Conservation (phyloP, 2,113 vertebrate species). For the Delphinus delphis region DNA sequence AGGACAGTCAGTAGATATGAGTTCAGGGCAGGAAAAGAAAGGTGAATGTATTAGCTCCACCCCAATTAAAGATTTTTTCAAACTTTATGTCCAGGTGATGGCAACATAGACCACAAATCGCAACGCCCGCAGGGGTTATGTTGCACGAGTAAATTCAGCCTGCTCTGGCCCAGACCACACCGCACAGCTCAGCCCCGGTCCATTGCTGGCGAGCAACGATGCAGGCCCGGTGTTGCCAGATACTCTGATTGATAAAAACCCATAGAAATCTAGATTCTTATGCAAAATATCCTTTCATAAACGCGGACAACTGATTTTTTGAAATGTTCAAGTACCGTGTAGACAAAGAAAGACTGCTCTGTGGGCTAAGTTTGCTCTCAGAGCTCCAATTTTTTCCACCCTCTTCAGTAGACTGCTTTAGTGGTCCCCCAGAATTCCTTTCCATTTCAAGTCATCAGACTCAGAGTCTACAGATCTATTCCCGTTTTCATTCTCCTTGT, state of each 20-base stretch:
- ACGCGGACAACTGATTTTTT: neutral
- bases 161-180: rapidly evolving
- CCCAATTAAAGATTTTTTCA: neutral
- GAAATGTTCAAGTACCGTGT: neutral
- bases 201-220: neutral
- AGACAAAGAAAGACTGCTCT: neutral
- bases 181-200: neutral
- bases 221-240: neutral
- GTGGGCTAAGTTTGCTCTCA: neutral
- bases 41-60: neutral
- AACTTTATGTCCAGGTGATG: neutral
- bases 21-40: neutral
- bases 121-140: rapidly evolving
- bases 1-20: neutral
- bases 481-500: neutral
- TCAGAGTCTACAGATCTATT: neutral
- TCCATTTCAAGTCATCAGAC: neutral
- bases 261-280: neutral
- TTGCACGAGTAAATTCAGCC: neutral
- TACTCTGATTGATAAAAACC: neutral
- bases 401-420: too few relatives aligned
- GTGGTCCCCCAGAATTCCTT: neutral
- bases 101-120: neutral
- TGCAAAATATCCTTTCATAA: neutral
- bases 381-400: neutral